Percentiles rank a stretch among this genome's conserved stretches.
Conservation (phyloP, 2,888 invertebrate species). For the Limulus polyphemus region DNA sequence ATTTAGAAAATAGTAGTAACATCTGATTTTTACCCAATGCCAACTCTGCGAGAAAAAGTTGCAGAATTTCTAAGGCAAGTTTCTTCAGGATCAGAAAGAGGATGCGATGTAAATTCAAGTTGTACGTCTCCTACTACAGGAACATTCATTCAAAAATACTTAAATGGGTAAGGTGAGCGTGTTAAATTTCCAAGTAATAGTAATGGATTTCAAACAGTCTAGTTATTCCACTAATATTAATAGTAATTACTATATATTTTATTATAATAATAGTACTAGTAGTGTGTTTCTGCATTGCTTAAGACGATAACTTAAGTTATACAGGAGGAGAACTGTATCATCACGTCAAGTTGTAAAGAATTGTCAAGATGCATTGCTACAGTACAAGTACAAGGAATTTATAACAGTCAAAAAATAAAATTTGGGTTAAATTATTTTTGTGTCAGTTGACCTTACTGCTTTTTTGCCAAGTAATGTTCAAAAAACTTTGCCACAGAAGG, state of each 20-base stretch:
- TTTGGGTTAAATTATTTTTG: too few relatives aligned
- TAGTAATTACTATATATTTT: not conserved
- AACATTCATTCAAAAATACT: conserved; percentile 19
- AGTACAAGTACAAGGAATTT: too few relatives aligned
- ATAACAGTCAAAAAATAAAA: too few relatives aligned
- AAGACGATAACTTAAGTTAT: too few relatives aligned
- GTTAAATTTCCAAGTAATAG: not conserved
- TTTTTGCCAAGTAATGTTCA: too few relatives aligned
- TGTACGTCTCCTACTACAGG: conserved; percentile 13
- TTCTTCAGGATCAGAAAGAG: conserved; percentile 11
- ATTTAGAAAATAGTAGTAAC: not conserved
- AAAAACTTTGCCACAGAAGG: too few relatives aligned
- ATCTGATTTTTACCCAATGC: conserved; percentile 7
- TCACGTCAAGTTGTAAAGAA: too few relatives aligned
- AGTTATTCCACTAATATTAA: not conserved
- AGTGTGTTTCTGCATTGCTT: too few relatives aligned
- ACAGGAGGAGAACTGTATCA: too few relatives aligned
- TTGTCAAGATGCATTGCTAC: too few relatives aligned
- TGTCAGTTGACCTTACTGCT: too few relatives aligned
- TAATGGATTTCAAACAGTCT: not conserved
- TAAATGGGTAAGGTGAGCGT: conserved; percentile 18
- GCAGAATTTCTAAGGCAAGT: conserved; percentile 17
- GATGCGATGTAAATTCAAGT: conserved; percentile 10
- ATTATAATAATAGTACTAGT: not conserved
- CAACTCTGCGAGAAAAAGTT: conserved; percentile 19